Conservation (phyloP, 2,797 vertebrate species). For the Tachyglossus aculeatus region DNA sequence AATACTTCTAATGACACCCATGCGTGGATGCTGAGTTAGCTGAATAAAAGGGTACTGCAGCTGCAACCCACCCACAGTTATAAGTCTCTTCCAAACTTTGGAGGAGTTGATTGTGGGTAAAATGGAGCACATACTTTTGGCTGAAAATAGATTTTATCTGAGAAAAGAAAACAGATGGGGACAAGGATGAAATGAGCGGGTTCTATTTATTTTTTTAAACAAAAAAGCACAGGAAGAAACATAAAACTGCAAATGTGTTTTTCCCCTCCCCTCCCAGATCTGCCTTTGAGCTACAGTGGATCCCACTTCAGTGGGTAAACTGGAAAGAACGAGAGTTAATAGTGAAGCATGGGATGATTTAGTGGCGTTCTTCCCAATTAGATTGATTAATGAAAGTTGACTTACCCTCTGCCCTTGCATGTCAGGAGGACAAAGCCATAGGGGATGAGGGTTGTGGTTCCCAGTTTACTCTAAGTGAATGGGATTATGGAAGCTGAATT, state of each 20-base stretch:
- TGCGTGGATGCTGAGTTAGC: background rate
- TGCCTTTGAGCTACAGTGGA: background rate
- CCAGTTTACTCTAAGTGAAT: too few species aligned
- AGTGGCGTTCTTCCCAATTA: background rate
- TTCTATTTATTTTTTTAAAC: background rate
- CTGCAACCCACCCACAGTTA: slow-evolving; percentile 51
- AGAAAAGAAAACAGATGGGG: slow-evolving; percentile 51
- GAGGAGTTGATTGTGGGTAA: slow-evolving; percentile 4
- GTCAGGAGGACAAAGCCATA: background rate
- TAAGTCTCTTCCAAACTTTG: background rate
- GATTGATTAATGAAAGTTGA: accelerated
- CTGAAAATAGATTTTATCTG: slow-evolving; percentile 56
- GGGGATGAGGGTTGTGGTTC: background rate
- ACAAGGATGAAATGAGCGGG: background rate
- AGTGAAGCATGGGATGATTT: accelerated
- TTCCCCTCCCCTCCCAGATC: background rate
- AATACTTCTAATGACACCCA: background rate
- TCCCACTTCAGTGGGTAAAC: background rate
- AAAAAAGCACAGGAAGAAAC: background rate
- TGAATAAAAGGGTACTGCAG: background rate
- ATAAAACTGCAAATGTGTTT: background rate
- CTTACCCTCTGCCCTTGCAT: accelerated
- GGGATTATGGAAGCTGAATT: background rate
- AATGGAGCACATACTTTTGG: background rate
- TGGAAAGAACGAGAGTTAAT: accelerated